A percentile compares a stretch with the other conserved stretches of the same genome.
Conservation (phyloP, 2,113 vertebrate genomes). For the Gadus chalcogrammus region DNA sequence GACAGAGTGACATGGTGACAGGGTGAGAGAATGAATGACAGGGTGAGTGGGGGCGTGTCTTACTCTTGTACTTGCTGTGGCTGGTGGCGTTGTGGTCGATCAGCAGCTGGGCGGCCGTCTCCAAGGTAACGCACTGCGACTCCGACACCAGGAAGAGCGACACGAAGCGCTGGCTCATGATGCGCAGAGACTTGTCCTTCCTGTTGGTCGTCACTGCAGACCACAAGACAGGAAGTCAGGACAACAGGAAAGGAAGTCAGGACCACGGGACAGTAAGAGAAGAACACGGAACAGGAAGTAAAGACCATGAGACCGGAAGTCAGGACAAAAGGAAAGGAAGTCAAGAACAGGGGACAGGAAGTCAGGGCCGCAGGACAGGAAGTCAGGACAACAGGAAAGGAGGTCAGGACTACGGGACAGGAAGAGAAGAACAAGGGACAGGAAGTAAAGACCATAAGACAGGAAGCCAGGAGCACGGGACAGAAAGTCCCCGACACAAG, state of each 20-base stretch:
- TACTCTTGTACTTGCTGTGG: constrained; percentile 96
- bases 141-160: constrained; percentile 94
- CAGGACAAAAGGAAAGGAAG: neutral
- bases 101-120: constrained; percentile 86
- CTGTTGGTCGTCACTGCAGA: constrained; percentile 81
- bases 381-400: neutral
- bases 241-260: too few species aligned
- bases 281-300: neutral
- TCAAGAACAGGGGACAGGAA: neutral
- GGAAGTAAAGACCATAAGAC: too few species aligned
- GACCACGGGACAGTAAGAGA: neutral
- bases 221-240: too few species aligned
- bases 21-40: too few species aligned
- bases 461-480: neutral
- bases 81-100: constrained; percentile 86
- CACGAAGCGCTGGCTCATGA: constrained; percentile 97
- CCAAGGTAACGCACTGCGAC: constrained; percentile 86
- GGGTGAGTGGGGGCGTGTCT: constrained; percentile 38
- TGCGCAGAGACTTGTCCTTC: constrained; percentile 92
- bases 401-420: constrained; percentile 54
- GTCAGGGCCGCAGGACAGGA: neutral
- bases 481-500: neutral
- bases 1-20: too few species aligned
- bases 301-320: neutral
- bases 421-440: neutral